Evolutionary conservation across 2,888 invertebrate genomes (phyloP).

Genomic region (Plebejus argus): DNA sequence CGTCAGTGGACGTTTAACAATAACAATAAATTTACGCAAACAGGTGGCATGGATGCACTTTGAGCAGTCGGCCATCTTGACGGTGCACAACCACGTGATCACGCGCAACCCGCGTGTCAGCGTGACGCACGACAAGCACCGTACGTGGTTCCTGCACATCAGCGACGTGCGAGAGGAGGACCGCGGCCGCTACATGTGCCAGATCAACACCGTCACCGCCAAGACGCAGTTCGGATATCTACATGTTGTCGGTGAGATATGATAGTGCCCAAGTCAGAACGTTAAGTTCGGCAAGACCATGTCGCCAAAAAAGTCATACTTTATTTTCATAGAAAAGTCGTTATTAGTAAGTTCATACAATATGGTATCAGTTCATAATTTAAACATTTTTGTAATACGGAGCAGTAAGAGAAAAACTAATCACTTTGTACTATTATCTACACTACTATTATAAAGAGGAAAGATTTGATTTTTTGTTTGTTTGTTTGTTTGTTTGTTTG

Average conservation of each 20-base stretch:
- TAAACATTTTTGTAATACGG: background rate
- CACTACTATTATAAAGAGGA: no score
- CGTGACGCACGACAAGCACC: constrained; percentile 95
- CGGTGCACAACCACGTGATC: constrained; percentile 96
- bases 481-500: no score
- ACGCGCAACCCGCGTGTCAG: constrained; percentile 95
- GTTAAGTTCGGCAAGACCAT: no score
- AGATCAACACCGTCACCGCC: constrained; percentile 95
- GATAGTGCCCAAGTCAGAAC: no score
- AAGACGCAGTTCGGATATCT: constrained; percentile 96
- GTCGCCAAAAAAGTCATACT: no score
- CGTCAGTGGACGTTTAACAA: no score
- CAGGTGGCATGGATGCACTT: constrained; percentile 98
- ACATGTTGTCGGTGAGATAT: constrained; percentile 93
- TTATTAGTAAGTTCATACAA: no score
- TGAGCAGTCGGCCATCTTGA: constrained; percentile 95
- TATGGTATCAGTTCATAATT: background rate
- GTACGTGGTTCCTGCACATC: constrained; percentile 96
- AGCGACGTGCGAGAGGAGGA: constrained; percentile 95
- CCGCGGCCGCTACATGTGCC: constrained; percentile 96
- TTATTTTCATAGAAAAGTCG: no score
- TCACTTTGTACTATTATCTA: background rate
- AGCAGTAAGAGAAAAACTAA: background rate
- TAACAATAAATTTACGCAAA: no score
- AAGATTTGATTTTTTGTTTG: no score